Evolutionary conservation across 2,888 invertebrate species (phyloP), one percentile per base, ranked within the genome.

Genomic region (Lingula anatina): DNA sequence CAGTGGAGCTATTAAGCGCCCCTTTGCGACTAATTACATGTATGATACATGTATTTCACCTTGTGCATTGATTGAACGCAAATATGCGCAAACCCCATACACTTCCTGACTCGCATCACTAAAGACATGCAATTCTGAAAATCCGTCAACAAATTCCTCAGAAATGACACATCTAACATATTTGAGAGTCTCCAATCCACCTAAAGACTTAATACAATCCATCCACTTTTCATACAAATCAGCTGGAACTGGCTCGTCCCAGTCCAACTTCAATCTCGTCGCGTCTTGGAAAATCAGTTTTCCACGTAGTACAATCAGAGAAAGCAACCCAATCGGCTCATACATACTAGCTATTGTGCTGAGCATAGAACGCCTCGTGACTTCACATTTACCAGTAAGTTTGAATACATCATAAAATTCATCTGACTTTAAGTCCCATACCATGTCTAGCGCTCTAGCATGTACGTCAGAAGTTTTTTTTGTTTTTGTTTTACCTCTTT

Each of bases 211-310:
- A 4, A 21, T 7, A 26, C 44, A 44, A 15, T 23, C 28, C 21
- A 28, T 44, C 44, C 44, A 44, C 9, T n/a, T n/a, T n/a, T n/a
- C n/a, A n/a, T n/a, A n/a, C n/a, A n/a, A n/a, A n/a, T 45, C 44
- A 24, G 23, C 24, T 5, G 44, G 44, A 18, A 49, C n/a, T 12
- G 9, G 20, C 12, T 49, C 49, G 28, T 49, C 49, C 49, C 49
- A 49, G 2, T 45, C 46, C 15, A 18, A 25, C 5, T 35, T 24
- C 45, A 31, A 9, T n/a, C 26, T n/a, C n/a, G n/a, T n/a, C n/a
- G n/a, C n/a, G n/a, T n/a, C n/a, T n/a, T n/a, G n/a, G n/a, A n/a
- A n/a, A 21, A 48, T 25, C 15, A 41, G 43, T 28, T 47, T 47
- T 7, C 27, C 47, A 24, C n/a, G 21, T 28, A 44, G 18, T 12